Evolutionary conservation across 2,113 vertebrate species (phyloP), one percentile per base, ranked within the genome.

Genomic region (Alethe diademata): DNA sequence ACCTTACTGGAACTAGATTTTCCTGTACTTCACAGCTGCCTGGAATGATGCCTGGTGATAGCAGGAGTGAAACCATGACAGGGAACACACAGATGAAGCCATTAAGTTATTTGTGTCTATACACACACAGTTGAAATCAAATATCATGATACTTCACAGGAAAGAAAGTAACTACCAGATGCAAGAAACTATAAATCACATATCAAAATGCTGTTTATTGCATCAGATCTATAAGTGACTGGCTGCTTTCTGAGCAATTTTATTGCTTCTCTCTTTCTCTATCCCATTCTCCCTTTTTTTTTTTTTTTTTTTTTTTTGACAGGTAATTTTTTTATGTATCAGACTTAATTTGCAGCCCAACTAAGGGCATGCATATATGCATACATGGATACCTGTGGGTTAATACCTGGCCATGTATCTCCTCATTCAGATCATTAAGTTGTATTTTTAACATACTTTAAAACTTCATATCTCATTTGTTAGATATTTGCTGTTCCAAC

Each of bases 261-360:
- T 53, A n/a, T 45, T 61, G 2, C n/a, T 74, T 51, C 25, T 56
- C 11, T 23, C 7, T 18, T 8, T 12, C 5, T n/a, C 4, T 18
- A 19, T 31, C 7, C 8, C 9, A 11, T 35, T 43, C 5, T 18
- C 1, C 2, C 0, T n/a, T 14, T 5, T 24, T 40, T 29, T 19
- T 36, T 29, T 16, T 0, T 31, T 12, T 5, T 26, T 45, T 29
- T 19, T 36, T 33, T 17, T 19, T 43, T 43, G 15, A 42, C 36
- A 62, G 8, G 58, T 15, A 7, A 16, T 43, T 84, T 84, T 78
- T 86, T 80, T 40, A 64, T 20, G 11, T 56, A 43, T 33, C 31
- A 66, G n/a, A 65, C 23, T 24, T 57, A 50, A 66, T 28, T 58
- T 71, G 20, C 9, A 61, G 61, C 57, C 60, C 16, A 75, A 8